Conservation (phyloP, 2,888 invertebrate genomes). For the Plebejus argus region DNA sequence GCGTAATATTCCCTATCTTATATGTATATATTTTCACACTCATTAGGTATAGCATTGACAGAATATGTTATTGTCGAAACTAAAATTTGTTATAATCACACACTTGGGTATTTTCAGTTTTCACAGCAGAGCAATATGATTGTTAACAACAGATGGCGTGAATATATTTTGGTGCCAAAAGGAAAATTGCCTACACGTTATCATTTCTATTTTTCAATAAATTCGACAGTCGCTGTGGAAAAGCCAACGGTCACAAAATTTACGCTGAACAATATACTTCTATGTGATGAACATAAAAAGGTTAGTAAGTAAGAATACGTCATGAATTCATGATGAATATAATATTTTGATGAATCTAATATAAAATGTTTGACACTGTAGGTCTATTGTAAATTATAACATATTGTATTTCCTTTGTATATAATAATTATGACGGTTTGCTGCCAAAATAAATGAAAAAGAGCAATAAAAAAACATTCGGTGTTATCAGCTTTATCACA, state of each 20-base stretch:
- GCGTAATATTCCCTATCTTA: too few species aligned
- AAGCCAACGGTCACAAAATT: constrained; percentile 57
- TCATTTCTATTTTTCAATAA: constrained; percentile 51
- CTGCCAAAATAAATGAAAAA: too few species aligned
- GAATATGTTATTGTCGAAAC: not conserved
- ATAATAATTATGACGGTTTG: too few species aligned
- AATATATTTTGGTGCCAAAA: constrained; percentile 52
- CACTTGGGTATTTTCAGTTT: constrained; percentile 48
- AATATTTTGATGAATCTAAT: too few species aligned
- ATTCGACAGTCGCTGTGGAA: constrained; percentile 44
- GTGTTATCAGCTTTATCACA: too few species aligned
- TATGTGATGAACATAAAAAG: constrained; percentile 63
- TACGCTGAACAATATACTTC: constrained; percentile 57
- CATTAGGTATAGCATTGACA: not conserved
- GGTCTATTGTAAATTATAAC: too few species aligned
- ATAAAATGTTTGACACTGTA: too few species aligned
- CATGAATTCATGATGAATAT: too few species aligned
- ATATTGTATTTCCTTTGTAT: too few species aligned
- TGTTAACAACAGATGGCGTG: constrained; percentile 47
- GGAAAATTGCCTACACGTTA: constrained; percentile 52
- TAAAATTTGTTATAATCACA: not conserved
- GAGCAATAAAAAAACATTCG: too few species aligned
- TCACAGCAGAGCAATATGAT: constrained; percentile 48
- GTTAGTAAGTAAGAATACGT: constrained; percentile 46
- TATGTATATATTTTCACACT: too few species aligned